Evolutionary conservation across 2,113 vertebrate genomes (phyloP).

Genomic region (Muscicapa adusta): DNA sequence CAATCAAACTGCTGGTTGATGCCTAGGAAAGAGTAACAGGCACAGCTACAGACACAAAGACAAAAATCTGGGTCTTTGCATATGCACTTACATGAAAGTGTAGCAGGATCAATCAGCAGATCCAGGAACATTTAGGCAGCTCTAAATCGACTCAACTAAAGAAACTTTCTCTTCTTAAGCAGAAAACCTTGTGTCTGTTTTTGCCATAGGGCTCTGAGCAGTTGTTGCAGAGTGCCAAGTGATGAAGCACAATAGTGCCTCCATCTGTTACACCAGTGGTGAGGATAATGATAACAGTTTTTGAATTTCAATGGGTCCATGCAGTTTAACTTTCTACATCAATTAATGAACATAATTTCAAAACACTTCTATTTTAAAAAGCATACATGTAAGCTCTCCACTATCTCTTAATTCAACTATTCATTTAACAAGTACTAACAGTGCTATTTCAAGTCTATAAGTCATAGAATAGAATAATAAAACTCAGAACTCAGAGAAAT

Average conservation of each 20-base stretch:
- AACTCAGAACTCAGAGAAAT: neutral
- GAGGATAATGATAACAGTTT: neutral
- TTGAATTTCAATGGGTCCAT: neutral
- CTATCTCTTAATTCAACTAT: neutral
- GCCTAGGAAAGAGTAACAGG: neutral
- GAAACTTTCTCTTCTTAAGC: neutral
- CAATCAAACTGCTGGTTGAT: neutral
- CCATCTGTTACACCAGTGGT: neutral
- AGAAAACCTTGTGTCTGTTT: neutral
- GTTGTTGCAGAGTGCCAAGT: neutral
- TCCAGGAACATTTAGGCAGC: neutral
- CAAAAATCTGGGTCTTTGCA: neutral
- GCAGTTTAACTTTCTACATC: neutral
- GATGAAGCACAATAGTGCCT: neutral
- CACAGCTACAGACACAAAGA: neutral
- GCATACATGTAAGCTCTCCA: neutral
- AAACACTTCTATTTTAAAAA: constrained; percentile 4
- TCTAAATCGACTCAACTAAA: neutral
- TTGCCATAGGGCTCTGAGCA: neutral
- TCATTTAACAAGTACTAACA: neutral
- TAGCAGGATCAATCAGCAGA: neutral
- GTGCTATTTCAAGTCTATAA: neutral
- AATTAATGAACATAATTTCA: constrained; percentile 14
- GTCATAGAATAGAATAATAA: neutral
- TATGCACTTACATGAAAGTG: neutral